Base-by-base conservation (phyloP, 2,113 vertebrate genomes). In the Orientallactaga bullata region DNA sequence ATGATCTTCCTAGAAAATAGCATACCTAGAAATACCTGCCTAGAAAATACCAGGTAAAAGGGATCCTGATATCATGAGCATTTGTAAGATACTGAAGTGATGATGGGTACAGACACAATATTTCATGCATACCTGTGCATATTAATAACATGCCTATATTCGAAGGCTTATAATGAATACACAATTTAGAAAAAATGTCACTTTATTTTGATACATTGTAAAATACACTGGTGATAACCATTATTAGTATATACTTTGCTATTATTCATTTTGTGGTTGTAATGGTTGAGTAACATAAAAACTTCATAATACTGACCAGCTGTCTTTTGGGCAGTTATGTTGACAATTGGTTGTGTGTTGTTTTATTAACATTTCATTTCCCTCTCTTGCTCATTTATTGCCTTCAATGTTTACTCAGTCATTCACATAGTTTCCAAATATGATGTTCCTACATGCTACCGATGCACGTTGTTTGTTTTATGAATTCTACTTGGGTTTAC, bases 381-480 rank as follows among this genome's bases (percentile, higher is more conserved):
- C 32, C 18, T 79, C 73, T 7, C 4, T 82, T 88, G 32, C 1
- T 7, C 42, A 32, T 35, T 42, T 39, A n/a, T 24, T 71, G 12
- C 8, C 21, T 78, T 91, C 26, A 10, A 47, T 61, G n/a, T 47
- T 60, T 72, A 84, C 61, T 76, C n/a, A 82, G 39, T 63, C 47
- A 77, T 61, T 47, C 12, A 72, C 1, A 7, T 26, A 55, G 71
- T 51, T 76, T 51, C 61, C 8, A 20, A 65, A 37, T n/a, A 39
- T 1, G 18, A 21, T 68, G 4, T 13, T 0, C 1, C 15, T 60
- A 51, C 0, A 23, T 63, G 15, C 81, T n/a, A 26, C 39, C 28
- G 32, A 65, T 18, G 15, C 55, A 55, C 12, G 55, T 55, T 55
- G 55, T 15, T 55, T 55, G 7, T 15, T 55, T 16, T 55, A 55